phyloP scores from a whole-genome alignment of 2,888 invertebrate species.

The Phrixothrix hirtus region DNA sequence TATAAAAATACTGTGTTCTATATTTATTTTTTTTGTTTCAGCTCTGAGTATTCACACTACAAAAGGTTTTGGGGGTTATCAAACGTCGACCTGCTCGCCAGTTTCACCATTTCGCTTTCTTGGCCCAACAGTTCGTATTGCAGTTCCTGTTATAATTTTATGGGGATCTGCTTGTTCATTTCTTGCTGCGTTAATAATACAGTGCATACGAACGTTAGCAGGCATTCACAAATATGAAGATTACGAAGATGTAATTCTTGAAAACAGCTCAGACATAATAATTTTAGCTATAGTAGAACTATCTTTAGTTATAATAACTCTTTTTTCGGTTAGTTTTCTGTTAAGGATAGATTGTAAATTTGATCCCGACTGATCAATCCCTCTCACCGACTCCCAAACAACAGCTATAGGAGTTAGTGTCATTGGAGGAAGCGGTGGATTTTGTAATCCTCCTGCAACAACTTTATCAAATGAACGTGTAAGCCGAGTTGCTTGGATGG shows the following conservation, averaged over 20 bases:
- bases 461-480: conserved; percentile 58
- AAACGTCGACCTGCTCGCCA: conserved; percentile 48
- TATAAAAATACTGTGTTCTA: not conserved
- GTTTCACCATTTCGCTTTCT: conserved; percentile 49
- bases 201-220: conserved; percentile 59
- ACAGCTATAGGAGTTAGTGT: conserved; percentile 48
- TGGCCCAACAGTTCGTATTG: conserved; percentile 50
- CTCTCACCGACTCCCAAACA: conserved; percentile 56
- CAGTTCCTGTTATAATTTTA: conserved; percentile 53
- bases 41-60: conserved; percentile 67
- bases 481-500: conserved; percentile 64
- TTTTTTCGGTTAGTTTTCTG: conserved; percentile 60
- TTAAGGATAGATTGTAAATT: conserved; percentile 60
- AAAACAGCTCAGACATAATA: conserved; percentile 41
- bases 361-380: conserved; percentile 54
- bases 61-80: conserved; percentile 55
- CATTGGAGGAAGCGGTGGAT: conserved; percentile 45
- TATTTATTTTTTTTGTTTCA: conserved; percentile 42
- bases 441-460: conserved; percentile 52
- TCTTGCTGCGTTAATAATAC: conserved; percentile 60
- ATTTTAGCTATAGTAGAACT: conserved; percentile 61
- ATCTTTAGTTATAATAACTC: conserved; percentile 58
- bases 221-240: conserved; percentile 33
- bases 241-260: conserved; percentile 24
- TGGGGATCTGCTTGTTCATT: conserved; percentile 64